phyloP scores from a whole-genome alignment of 2,888 invertebrate genomes.

The Folsomia candida region DNA sequence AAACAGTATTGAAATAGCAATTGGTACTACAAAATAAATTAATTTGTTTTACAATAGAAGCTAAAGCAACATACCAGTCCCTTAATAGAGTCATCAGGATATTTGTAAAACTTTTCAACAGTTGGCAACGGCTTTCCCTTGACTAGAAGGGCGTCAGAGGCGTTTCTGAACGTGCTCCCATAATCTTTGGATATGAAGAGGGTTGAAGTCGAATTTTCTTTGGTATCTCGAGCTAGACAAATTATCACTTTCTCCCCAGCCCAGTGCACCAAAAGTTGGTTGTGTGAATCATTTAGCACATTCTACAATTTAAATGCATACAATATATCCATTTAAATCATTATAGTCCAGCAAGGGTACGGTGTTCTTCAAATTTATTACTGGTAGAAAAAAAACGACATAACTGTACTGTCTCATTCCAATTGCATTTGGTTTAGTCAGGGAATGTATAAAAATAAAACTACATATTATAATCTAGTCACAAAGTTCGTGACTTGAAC shows the following conservation, averaged over 20 bases:
- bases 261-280: conserved; percentile 89
- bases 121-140: conserved; percentile 64
- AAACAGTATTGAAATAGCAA: neutral
- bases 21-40: too few relatives aligned
- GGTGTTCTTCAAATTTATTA: neutral
- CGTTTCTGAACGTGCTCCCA: conserved; percentile 67
- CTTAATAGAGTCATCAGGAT: conserved; percentile 66
- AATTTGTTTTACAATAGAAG: too few relatives aligned
- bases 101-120: conserved; percentile 80
- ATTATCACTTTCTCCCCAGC: conserved; percentile 85
- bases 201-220: conserved; percentile 64
- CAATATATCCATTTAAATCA: neutral
- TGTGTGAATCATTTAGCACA: conserved; percentile 78
- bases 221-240: conserved; percentile 70
- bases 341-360: too few relatives aligned
- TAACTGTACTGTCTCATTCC: neutral
- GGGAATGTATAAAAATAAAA: too few relatives aligned
- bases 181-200: conserved; percentile 85
- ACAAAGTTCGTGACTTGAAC: too few relatives aligned
- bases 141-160: conserved; percentile 65
- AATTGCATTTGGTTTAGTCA: too few relatives aligned
- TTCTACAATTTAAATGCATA: conserved; percentile 60
- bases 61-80: conserved; percentile 75
- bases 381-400: neutral
- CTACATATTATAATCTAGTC: too few relatives aligned